Base-by-base conservation (phyloP, 2,113 vertebrate species). In the Tachysurus fulvidraco region DNA sequence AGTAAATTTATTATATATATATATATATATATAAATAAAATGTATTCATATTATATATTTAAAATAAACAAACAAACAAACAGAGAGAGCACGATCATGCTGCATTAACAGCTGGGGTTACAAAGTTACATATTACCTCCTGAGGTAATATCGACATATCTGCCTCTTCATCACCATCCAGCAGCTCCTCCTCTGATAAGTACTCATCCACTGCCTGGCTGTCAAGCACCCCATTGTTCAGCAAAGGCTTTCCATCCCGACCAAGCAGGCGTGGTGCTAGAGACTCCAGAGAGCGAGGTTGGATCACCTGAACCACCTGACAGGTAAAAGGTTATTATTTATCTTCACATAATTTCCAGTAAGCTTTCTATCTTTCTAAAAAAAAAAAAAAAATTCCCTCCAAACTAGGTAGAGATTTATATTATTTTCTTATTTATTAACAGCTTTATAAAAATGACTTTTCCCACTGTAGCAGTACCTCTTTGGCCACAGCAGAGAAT, bases 401-500 rank as follows among this genome's bases (percentile, higher is more conserved):
- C 19, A 46, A 6, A 41, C 3, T 9, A 50, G 23, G 11, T 50
- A 74, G 2, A 74, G 21, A 74, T 12, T 25, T 25, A 74, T 36
- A 14, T n/a, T n/a, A n/a, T n/a, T n/a, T n/a, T n/a, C n/a, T n/a
- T n/a, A n/a, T n/a, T n/a, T n/a, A n/a, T n/a, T n/a, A n/a, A n/a
- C 36, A 36, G 36, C 36, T 36, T 36, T 36, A 36, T 36, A 36
- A 36, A 36, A 36, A 36, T 36, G 36, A 36, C n/a, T 6, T 12
- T 23, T 77, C 28, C 8, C 17, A 46, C 25, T 8, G 23, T 21
- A 36, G 69, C 2, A 44, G 44, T 13, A 97, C 97, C 96, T 97
- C 95, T 89, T 96, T 97, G 84, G 97, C 96, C 25, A 97, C 74
- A 46, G 96, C 96, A 74, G 97, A 97, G 92, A 98, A 98, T 65